Evolutionary conservation across 1,140 invertebrate species (phyloP).

Genomic region (Cydia pomonella): DNA sequence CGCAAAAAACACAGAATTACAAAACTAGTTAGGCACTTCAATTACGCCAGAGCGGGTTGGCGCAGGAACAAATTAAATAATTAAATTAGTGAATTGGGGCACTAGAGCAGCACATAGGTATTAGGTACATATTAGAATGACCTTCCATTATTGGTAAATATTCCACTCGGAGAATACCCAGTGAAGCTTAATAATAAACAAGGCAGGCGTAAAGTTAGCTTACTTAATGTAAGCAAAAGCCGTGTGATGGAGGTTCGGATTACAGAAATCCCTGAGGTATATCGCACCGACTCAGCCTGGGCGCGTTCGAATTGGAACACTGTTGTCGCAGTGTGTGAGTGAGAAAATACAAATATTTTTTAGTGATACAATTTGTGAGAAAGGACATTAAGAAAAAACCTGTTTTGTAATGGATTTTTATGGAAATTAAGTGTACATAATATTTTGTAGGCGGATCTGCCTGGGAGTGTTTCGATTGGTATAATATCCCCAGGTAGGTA

Average conservation of each 20-base stretch:
- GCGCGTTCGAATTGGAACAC: neutral
- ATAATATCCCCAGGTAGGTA: too few species aligned
- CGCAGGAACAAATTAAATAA: too few species aligned
- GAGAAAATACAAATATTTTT: neutral
- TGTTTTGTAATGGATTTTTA: too few species aligned
- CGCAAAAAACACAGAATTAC: too few species aligned
- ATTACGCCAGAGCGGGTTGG: too few species aligned
- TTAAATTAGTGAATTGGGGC: too few species aligned
- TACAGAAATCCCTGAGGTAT: constrained; percentile 14
- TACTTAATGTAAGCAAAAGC: constrained; percentile 48
- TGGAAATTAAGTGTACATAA: too few species aligned
- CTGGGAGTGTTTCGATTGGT: too few species aligned
- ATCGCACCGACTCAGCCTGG: neutral
- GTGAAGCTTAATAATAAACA: neutral
- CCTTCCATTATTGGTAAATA: neutral
- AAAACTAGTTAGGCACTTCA: too few species aligned
- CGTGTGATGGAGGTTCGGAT: constrained; percentile 47
- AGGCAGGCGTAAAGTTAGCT: constrained; percentile 42
- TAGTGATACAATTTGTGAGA: neutral
- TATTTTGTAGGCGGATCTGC: too few species aligned
- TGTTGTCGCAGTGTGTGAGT: neutral
- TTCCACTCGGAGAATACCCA: neutral
- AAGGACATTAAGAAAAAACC: too few species aligned
- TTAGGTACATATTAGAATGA: neutral
- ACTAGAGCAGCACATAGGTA: too few species aligned